Evolutionary conservation across 2,113 vertebrate genomes (phyloP), one percentile per base, ranked within the genome.

Genomic region (Embiotoca jacksoni): DNA sequence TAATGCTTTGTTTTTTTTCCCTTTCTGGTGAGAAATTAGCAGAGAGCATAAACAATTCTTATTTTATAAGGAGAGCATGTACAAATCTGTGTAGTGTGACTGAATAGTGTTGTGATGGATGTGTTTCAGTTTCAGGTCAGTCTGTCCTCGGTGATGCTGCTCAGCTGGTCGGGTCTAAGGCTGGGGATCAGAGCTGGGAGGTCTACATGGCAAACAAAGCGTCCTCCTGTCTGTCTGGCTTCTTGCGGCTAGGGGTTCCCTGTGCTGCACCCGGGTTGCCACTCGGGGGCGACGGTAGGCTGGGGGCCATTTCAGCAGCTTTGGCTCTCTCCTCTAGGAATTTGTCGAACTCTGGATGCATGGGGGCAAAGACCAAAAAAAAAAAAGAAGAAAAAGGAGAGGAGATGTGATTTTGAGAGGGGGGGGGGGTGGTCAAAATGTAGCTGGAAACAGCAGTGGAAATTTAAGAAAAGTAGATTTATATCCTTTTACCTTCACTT

Each of bases 291-390:
- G 96, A 94, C 0, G 98, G 97, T 67, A 99, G 93, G 41, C 89
- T 94, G 64, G 97, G 97, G 60, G 95, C 90, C 93, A 94, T 95
- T 89, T 99, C 98, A 2, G 96, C 96, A 1, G 98, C 97, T 94
- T 98, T 99, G 93, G 98, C 98, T 89, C 98, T 88, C 90, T 99
- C 98, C 94, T 99, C 98, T 13, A 99, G 94, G 85, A 99, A 99
- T 85, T 97, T 99, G 91, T 99, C 98, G 10, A 99, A 99, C 81
- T 99, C 98, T 99, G 92, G 50, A 91, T 53, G 44, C 31, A 56
- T 58, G 2, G 7, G 2, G 23, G 3, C 3, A 16, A 14, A 50
- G 5, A 30, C 30, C 3, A 3, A 4, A 7, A 53, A n/a, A 2
- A 11, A 31, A 53, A 5, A 59, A 6, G 1, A 2, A 36, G 0